Percentiles rank a stretch among this genome's conserved stretches.
Conservation (phyloP, 1,140 invertebrate species). For the Drosophila lacteicornis region DNA sequence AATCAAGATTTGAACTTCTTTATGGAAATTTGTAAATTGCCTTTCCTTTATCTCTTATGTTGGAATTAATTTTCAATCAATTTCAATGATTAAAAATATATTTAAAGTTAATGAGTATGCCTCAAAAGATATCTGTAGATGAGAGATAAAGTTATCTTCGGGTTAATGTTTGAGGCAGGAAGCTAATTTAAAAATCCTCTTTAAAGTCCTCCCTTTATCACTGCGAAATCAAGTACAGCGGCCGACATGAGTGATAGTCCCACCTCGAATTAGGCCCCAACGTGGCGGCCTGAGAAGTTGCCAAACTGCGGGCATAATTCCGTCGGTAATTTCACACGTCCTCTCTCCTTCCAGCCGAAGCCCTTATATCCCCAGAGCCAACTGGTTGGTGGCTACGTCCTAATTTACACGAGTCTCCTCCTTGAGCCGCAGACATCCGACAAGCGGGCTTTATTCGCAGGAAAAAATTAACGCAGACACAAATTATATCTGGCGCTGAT, state of each 20-base stretch:
- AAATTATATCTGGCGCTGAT: constrained; percentile 84
- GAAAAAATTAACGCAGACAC: constrained; percentile 84
- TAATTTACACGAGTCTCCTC: constrained; percentile 69
- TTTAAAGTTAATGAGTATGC: neutral
- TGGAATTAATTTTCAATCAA: too few relatives aligned
- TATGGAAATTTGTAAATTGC: too few relatives aligned
- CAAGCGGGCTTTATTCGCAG: constrained; percentile 69
- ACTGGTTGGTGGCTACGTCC: constrained; percentile 60
- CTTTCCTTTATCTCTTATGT: too few relatives aligned
- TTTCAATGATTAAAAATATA: neutral
- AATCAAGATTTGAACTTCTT: neutral
- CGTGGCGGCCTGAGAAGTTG: constrained; percentile 8
- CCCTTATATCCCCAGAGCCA: constrained; percentile 10
- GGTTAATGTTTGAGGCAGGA: constrained; percentile 7
- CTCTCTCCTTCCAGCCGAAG: neutral
- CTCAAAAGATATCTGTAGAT: too few relatives aligned
- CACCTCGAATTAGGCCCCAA: constrained; percentile 29
- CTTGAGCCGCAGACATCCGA: constrained; percentile 18
- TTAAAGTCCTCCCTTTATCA: constrained; percentile 22
- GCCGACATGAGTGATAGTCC: constrained; percentile 40
- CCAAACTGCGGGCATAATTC: constrained; percentile 37
- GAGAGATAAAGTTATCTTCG: constrained; percentile 1
- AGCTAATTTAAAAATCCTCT: constrained; percentile 18
- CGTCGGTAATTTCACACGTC: constrained; percentile 45
- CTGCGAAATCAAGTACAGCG: constrained; percentile 26